A percentile compares a stretch with the other conserved stretches of the same genome.
Conservation (phyloP, 2,797 vertebrate genomes). For the Pygocentrus nattereri region DNA sequence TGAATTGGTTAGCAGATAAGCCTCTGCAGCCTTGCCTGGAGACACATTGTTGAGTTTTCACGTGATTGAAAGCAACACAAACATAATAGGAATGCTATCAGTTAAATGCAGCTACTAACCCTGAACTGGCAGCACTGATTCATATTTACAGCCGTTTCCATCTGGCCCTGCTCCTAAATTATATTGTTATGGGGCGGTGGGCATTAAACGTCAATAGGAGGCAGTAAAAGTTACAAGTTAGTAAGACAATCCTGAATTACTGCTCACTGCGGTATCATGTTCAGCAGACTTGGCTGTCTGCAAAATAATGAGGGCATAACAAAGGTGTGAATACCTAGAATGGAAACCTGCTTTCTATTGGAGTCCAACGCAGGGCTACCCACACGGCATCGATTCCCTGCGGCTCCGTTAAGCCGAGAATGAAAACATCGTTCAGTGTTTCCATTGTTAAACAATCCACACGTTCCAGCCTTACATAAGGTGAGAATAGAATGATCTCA, state of each 20-base stretch:
- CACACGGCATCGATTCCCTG: constrained; percentile 11
- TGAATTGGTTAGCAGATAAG: background rate
- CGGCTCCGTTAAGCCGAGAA: constrained; percentile 34
- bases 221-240: constrained; percentile 54
- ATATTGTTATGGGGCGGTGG: constrained; percentile 36
- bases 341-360: constrained; percentile 33
- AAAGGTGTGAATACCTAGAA: constrained; percentile 38
- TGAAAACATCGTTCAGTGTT: constrained; percentile 16
- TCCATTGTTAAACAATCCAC: constrained; percentile 24
- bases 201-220: constrained; percentile 51
- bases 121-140: constrained; percentile 20
- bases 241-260: constrained; percentile 54
- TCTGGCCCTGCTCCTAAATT: constrained; percentile 26
- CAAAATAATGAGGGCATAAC: constrained; percentile 42
- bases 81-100: constrained; percentile 26
- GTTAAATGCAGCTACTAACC: background rate
- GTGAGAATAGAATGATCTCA: constrained; percentile 40
- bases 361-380: constrained; percentile 20
- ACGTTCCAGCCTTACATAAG: constrained; percentile 13
- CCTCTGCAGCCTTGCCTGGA: background rate
- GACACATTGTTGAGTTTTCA: background rate
- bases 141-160: background rate
- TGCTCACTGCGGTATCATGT: constrained; percentile 32
- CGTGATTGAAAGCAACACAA: constrained; percentile 17
- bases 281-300: constrained; percentile 16